Base-by-base conservation (phyloP, 2,888 invertebrate species). In the Ormyrus thymus region DNA sequence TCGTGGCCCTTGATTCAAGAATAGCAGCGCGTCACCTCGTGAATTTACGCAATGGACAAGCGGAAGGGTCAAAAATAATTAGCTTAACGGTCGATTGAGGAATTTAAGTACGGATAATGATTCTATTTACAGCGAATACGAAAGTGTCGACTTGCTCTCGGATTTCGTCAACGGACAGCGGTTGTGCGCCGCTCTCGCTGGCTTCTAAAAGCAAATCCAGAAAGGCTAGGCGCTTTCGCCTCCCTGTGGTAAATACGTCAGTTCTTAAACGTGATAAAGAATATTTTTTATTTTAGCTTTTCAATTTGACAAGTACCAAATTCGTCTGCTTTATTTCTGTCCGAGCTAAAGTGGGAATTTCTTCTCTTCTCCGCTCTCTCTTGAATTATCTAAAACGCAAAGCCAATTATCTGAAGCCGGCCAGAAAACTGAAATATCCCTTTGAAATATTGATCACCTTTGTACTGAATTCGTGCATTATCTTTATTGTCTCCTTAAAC, bases 71-170 rank as follows among this genome's bases (percentile, higher is more conserved):
- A 29, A n/a, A 56, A 56, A n/a, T 56, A 56, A 56, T 56, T 56
- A 11, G 2, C 5, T 10, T n/a, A n/a, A 56, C 13, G n/a, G n/a
- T 56, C 7, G 2, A 56, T 11, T 6, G 9, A 65, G 11, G 59
- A 53, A 69, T 51, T n/a, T 29, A 29, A 29, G 29, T 29, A 1
- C 29, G 4, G 59, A 66, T 55, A 50, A 65, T n/a, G 7, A 64
- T 50, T 43, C 6, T 50, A 55, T 48, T 59, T 86, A 93, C 94
- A 88, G 93, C 95, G 88, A 95, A 95, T 93, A 95, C 93, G 83
- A 95, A 94, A 0, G 95, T 95, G 82, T 95, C 94, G 0, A 95
- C 94, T 90, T 95, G 94, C 86, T 94, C 93, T 74, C 93, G 91
- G 61, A 95, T 92, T 80, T 92, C 92, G 50, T 92, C 87, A 81